These are phyloP conservation scores for silkworm (Bombyx mori) DNA, from an alignment of 1,140 invertebrate genomes.

Conservation along the genomic window ASM3026992v2 NC_085116.1:1011001-1011500, in stretches of 20 bases:
- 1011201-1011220: no score
- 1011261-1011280: no score
- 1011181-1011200: no score
- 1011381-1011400: no score
- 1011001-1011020: background rate
- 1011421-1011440: conserved; percentile 13
- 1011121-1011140: conserved; percentile 64
- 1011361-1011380: no score
- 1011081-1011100: conserved; percentile 46
- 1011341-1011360: no score
- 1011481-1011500: conserved; percentile 58
- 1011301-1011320: no score
- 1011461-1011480: conserved; percentile 38
- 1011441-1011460: conserved; percentile 2
- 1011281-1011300: no score
- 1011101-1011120: conserved; percentile 66
- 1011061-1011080: conserved; percentile 4
- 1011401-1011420: background rate
- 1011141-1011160: conserved; percentile 54
- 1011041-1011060: conserved; percentile 15
- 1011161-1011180: conserved; percentile 2
- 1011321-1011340: no score
- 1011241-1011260: no score
- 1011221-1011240: no score
- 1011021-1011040: background rate